Percentiles rank a stretch among this genome's conserved stretches.
Evolutionary conservation across 2,888 invertebrate species (phyloP).

Genomic region (Nesidiocoris tenuis): DNA sequence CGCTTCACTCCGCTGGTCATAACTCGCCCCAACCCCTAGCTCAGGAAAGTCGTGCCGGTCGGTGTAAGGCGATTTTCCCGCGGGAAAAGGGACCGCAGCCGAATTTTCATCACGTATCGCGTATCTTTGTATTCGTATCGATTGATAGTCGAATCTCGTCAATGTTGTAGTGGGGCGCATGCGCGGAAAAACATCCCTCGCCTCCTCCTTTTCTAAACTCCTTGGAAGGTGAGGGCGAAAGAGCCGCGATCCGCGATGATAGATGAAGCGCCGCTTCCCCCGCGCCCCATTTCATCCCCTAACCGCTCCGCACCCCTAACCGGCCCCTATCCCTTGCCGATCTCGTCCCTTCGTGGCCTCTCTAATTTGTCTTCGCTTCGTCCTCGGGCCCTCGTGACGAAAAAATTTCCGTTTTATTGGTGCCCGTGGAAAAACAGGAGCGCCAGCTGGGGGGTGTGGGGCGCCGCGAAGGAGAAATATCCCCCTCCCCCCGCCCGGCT

Average conservation of each 20-base stretch:
- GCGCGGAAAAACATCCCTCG: neutral
- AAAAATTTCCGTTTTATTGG: slow-evolving; percentile 11
- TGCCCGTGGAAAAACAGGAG: neutral
- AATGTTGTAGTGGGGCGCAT: neutral
- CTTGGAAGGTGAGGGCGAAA: neutral
- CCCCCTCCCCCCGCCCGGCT: neutral
- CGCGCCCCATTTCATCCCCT: neutral
- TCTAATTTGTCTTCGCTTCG: slow-evolving; percentile 10
- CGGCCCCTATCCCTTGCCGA: neutral
- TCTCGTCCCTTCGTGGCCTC: slow-evolving; percentile 1
- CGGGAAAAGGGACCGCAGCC: too few relatives aligned
- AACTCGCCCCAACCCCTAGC: too few relatives aligned
- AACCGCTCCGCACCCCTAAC: neutral
- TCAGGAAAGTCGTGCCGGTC: too few relatives aligned
- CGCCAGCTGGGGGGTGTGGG: neutral
- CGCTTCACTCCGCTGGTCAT: too few relatives aligned
- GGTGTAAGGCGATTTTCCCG: too few relatives aligned
- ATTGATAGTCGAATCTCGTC: neutral
- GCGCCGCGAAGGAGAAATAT: neutral
- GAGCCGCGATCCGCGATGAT: neutral
- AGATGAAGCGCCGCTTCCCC: neutral
- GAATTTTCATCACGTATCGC: too few relatives aligned
- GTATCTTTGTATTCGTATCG: too few relatives aligned
- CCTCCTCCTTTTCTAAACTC: neutral
- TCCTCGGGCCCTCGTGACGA: slow-evolving; percentile 2